phyloP scores from a whole-genome alignment of 2,797 vertebrate genomes.

The Poecilia picta region DNA sequence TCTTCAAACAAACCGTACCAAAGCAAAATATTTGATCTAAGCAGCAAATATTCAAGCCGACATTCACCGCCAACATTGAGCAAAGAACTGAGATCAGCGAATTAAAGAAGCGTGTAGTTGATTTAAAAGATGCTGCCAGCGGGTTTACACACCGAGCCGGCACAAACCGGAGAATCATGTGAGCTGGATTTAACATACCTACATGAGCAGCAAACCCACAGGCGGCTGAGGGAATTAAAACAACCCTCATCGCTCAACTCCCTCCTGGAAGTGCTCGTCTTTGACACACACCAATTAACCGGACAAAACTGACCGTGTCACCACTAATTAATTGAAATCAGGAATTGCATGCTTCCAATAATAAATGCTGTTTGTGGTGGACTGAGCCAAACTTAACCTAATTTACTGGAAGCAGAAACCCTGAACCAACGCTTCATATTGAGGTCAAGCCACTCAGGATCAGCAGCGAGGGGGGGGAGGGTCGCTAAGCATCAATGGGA shows the following conservation, averaged over 20 bases:
- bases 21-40: background rate
- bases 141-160: conserved; percentile 46
- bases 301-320: background rate
- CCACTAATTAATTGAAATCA: background rate
- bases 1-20: background rate
- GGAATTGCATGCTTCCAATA: background rate
- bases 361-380: background rate
- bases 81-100: background rate
- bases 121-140: conserved; percentile 11
- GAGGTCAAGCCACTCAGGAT: conserved; percentile 73
- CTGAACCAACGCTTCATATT: conserved; percentile 53
- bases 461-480: conserved; percentile 61
- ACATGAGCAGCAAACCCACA: conserved; percentile 12
- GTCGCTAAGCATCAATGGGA: conserved; percentile 49
- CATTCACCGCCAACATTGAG: background rate
- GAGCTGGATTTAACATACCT: conserved; percentile 68
- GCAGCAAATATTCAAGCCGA: conserved; percentile 1
- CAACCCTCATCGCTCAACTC: background rate
- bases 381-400: conserved; percentile 48
- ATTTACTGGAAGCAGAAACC: conserved; percentile 59
- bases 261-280: background rate
- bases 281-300: background rate
- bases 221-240: background rate
- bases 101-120: background rate
- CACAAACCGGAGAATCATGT: conserved; percentile 59